Percentiles rank a stretch among this genome's conserved stretches.
Evolutionary conservation across 2,113 vertebrate genomes (phyloP).

Genomic region (Lanius collurio): DNA sequence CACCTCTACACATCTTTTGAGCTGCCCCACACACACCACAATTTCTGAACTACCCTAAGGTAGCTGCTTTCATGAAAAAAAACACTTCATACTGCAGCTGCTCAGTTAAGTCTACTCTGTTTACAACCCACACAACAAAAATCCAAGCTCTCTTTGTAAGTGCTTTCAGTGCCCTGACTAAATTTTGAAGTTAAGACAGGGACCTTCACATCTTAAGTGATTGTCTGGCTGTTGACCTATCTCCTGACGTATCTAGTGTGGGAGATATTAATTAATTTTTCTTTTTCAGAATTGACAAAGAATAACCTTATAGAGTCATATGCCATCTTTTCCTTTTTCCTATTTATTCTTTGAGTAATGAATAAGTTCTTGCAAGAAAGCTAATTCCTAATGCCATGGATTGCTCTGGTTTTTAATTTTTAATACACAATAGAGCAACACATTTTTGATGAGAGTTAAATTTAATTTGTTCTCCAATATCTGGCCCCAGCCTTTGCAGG

Average conservation of each 20-base stretch:
- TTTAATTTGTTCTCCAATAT: background rate
- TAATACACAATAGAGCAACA: background rate
- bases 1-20: background rate
- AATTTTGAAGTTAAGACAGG: background rate
- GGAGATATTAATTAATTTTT: background rate
- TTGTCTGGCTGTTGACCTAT: background rate
- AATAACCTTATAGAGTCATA: background rate
- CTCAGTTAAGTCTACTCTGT: background rate
- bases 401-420: background rate
- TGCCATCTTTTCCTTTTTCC: background rate
- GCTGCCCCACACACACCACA: background rate
- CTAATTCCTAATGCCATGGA: background rate
- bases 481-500: background rate
- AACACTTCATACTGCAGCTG: background rate
- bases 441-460: background rate
- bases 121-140: background rate
- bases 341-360: background rate
- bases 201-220: background rate
- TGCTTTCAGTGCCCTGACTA: background rate
- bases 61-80: background rate
- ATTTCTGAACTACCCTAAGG: background rate
- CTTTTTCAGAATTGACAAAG: background rate
- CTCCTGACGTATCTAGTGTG: background rate
- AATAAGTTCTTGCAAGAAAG: background rate
- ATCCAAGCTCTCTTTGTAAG: background rate